Conservation (phyloP, 2,888 invertebrate genomes). For the Sylvicola cinctus region DNA sequence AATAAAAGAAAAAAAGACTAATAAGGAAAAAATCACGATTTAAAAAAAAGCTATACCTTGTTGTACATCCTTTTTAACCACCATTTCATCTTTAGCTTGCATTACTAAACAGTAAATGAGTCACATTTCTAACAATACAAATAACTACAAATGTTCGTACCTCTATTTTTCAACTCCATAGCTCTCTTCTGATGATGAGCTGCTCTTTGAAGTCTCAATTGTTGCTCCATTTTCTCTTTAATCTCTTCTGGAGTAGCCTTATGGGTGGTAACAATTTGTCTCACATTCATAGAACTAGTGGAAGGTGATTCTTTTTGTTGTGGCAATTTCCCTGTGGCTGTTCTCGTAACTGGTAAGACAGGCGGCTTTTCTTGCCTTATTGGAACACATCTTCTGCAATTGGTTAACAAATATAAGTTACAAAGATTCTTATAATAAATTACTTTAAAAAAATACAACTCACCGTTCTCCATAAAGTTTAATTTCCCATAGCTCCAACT, state of each 20-base stretch:
- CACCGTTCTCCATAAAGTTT: slow-evolving; percentile 76
- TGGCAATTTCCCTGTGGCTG: slow-evolving; percentile 52
- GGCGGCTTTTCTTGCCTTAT: slow-evolving; percentile 45
- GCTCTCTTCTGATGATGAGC: slow-evolving; percentile 77
- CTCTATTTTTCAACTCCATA: slow-evolving; percentile 25
- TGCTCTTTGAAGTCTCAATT: slow-evolving; percentile 67
- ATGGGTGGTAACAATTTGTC: slow-evolving; percentile 23
- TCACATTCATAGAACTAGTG: slow-evolving; percentile 14
- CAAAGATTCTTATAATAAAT: neutral
- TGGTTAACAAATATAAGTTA: neutral
- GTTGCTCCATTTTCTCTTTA: slow-evolving; percentile 82
- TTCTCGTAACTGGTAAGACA: slow-evolving; percentile 57
- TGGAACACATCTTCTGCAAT: slow-evolving; percentile 4
- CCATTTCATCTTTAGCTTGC: too few relatives aligned
- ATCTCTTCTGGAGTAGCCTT: slow-evolving; percentile 51
- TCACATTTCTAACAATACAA: too few relatives aligned
- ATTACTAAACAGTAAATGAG: too few relatives aligned
- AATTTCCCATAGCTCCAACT: slow-evolving; percentile 90
- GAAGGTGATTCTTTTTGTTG: slow-evolving; percentile 13
- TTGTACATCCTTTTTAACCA: too few relatives aligned
- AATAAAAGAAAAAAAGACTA: too few relatives aligned
- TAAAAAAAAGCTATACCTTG: neutral
- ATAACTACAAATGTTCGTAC: slow-evolving; percentile 3
- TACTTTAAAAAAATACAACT: slow-evolving; percentile 12
- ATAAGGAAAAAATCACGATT: slow-evolving; percentile 1